Evolutionary conservation across 2,888 invertebrate genomes (phyloP).

Genomic region (Scaptomyza parva): DNA sequence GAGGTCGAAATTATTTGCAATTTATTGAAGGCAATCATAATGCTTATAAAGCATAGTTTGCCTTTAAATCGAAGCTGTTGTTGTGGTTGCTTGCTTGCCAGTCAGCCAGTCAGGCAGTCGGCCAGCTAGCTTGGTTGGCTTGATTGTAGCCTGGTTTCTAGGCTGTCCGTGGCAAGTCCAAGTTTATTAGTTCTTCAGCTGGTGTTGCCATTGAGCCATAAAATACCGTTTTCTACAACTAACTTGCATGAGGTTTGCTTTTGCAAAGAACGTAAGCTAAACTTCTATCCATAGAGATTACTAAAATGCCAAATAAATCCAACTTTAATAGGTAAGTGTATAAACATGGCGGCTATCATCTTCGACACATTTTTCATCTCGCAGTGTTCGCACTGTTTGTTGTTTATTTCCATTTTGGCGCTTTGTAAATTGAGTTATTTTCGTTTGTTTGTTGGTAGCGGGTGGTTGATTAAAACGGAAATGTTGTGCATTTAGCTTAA

Average conservation of each 20-base stretch:
- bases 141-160: constrained; percentile 42
- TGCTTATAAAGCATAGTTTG: constrained; percentile 75
- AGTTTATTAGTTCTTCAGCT: constrained; percentile 76
- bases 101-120: too few relatives aligned
- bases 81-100: constrained; percentile 29
- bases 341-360: constrained; percentile 2
- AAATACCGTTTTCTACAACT: constrained; percentile 60
- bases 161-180: constrained; percentile 45
- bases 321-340: constrained; percentile 22
- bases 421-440: constrained; percentile 61
- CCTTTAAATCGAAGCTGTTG: constrained; percentile 44
- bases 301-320: too few relatives aligned
- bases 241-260: constrained; percentile 28
- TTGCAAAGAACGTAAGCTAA: constrained; percentile 15
- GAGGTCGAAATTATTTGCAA: constrained; percentile 82
- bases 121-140: constrained; percentile 18
- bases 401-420: constrained; percentile 36
- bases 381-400: constrained; percentile 12
- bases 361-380: neutral
- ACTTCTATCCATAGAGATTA: constrained; percentile 11
- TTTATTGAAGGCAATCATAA: constrained; percentile 82
- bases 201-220: constrained; percentile 73
- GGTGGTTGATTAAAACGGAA: constrained; percentile 81
- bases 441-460: constrained; percentile 56
- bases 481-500: constrained; percentile 71